Evolutionary conservation across 1,140 invertebrate genomes (phyloP).

Genomic region (Oscheius sp.): DNA sequence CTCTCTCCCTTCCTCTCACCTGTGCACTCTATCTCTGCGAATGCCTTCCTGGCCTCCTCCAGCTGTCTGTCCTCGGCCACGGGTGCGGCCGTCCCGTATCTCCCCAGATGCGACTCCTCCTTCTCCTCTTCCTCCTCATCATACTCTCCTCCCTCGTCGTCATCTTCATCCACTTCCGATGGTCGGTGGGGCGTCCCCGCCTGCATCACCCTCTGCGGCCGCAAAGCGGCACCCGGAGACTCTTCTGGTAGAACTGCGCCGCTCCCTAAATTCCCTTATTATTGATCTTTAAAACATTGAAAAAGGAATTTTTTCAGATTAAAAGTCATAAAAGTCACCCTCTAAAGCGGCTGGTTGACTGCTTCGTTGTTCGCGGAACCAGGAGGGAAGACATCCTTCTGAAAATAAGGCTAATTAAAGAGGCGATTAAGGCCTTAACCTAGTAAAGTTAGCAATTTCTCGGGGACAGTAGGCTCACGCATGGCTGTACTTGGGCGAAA

Average conservation of each 20-base stretch:
- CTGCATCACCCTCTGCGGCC: too few relatives aligned
- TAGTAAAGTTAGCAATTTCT: not conserved
- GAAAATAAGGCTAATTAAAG: not conserved
- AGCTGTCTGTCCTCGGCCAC: not conserved
- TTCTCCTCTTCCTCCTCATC: slow-evolving; percentile 13
- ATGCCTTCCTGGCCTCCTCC: not conserved
- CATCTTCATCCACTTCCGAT: too few relatives aligned
- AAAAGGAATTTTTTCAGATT: too few relatives aligned
- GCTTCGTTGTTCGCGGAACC: not conserved
- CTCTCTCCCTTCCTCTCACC: too few relatives aligned
- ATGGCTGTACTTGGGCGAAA: too few relatives aligned
- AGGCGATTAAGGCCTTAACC: not conserved
- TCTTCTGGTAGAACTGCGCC: too few relatives aligned
- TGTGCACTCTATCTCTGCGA: not conserved
- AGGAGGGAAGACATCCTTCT: not conserved
- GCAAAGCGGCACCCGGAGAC: too few relatives aligned
- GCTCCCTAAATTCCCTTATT: too few relatives aligned
- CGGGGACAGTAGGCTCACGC: not conserved
- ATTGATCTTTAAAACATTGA: too few relatives aligned
- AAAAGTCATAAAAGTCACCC: too few relatives aligned
- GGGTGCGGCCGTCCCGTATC: not conserved
- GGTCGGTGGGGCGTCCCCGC: too few relatives aligned
- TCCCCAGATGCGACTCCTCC: not conserved
- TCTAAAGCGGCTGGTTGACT: not conserved
- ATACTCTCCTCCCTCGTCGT: not conserved